Evolutionary conservation across 2,797 vertebrate genomes (phyloP), one percentile per base, ranked within the genome.

Genomic region (Lepus oiostolus): DNA sequence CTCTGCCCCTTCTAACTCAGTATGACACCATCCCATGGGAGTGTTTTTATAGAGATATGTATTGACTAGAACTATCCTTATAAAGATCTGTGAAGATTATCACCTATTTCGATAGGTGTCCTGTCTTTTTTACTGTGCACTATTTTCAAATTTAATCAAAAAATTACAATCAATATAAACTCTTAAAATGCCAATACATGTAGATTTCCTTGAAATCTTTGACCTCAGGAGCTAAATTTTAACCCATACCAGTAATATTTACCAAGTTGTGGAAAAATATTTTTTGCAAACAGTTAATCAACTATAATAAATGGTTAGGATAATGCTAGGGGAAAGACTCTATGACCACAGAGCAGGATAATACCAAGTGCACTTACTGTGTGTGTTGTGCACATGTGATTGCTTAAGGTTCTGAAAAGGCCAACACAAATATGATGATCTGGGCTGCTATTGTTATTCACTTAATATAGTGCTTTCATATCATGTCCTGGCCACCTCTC

Each of bases 131-230:
- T 86, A 24, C 50, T 68, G 6, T 47, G 9, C 62, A 32, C 54
- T 90, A 85, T 63, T 70, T 62, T 50, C 75, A 84, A 30, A 68
- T 38, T 24, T 50, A 24, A 72, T 72, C 85, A 91, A 77, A 70
- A 71, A 85, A 84, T 68, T 72, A 60, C 90, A 88, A 70, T 79
- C 60, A 68, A 89, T 19, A 24, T 63, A 72, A 91, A 81, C 50
- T 72, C 62, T 81, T 93, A 42, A 89, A 87, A 83, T 85, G 54
- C 60, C 60, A 22, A n/a, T 24, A 47, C 35, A 17, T 11, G 58
- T 22, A 38, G n/a, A 77, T 94, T 93, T 93, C 75, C 58, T 60
- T 85, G 32, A 4, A n/a, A 52, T 90, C 70, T 90, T 72, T 82
- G 75, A 91, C 74, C 52, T 89, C 79, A 38, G 28, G 21, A 62